phyloP scores from a whole-genome alignment of 2,888 invertebrate genomes.

The Cephus rjabovi region DNA sequence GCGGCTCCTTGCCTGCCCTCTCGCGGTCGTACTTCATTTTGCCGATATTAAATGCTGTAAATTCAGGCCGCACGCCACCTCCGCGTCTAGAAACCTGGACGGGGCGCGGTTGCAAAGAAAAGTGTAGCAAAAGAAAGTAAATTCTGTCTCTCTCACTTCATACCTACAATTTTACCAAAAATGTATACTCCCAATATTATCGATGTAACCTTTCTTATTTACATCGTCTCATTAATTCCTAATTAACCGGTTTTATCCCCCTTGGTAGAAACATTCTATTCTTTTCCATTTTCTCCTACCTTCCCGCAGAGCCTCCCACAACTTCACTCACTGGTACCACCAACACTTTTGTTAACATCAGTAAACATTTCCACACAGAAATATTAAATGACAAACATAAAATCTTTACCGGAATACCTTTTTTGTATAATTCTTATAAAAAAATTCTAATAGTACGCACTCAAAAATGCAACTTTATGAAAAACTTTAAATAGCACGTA shows the following conservation, averaged over 20 bases:
- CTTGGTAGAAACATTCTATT: background rate
- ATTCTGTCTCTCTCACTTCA: background rate
- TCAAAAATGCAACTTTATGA: background rate
- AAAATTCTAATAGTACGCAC: background rate
- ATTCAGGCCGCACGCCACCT: constrained; percentile 35
- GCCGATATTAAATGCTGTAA: constrained; percentile 58
- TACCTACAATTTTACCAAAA: background rate
- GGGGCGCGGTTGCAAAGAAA: background rate
- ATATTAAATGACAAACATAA: background rate
- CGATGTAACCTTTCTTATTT: background rate
- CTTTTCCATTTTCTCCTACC: background rate
- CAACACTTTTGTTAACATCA: background rate
- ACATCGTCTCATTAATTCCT: background rate
- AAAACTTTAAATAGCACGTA: background rate
- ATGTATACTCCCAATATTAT: background rate
- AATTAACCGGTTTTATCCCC: background rate
- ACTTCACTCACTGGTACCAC: background rate
- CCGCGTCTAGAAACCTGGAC: background rate
- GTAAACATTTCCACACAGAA: background rate
- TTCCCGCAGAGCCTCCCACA: background rate
- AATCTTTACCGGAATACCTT: background rate
- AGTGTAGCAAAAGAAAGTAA: background rate
- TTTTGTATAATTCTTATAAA: background rate
- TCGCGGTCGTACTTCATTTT: constrained; percentile 52
- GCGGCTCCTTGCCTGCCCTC: constrained; percentile 40